Evolutionary conservation across 2,888 invertebrate species (phyloP).

Genomic region (Metacarcinus magister): DNA sequence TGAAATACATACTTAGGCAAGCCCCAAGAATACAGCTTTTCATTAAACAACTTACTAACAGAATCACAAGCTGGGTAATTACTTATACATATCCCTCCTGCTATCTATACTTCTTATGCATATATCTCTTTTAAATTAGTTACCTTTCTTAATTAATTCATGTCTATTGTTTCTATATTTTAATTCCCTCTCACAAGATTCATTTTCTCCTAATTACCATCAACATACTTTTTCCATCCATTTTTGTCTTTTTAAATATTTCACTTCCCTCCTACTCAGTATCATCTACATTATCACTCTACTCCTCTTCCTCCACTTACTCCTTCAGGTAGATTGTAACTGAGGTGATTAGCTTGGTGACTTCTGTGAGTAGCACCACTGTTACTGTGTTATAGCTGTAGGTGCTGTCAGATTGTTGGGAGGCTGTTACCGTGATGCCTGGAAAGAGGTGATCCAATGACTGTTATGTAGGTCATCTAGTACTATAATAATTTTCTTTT

Average conservation of each 20-base stretch:
- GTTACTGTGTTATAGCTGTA: slow-evolving; percentile 95
- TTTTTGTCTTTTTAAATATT: not conserved
- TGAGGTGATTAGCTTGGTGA: slow-evolving; percentile 92
- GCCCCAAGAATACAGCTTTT: too few relatives aligned
- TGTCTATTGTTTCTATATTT: not conserved
- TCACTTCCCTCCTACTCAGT: not conserved
- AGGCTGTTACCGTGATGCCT: slow-evolving; percentile 96
- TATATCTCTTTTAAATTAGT: not conserved
- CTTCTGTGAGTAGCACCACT: slow-evolving; percentile 94
- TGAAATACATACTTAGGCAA: not conserved
- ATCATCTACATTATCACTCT: not conserved
- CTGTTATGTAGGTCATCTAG: not conserved
- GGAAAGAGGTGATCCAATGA: slow-evolving; percentile 84
- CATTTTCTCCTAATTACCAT: not conserved
- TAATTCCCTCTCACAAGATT: not conserved
- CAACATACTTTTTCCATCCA: not conserved
- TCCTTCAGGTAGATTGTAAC: slow-evolving; percentile 87
- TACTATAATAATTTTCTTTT: too few relatives aligned
- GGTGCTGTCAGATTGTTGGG: slow-evolving; percentile 91
- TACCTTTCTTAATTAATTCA: not conserved
- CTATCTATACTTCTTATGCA: too few relatives aligned
- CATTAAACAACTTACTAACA: not conserved
- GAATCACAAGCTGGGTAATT: too few relatives aligned
- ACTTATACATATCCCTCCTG: too few relatives aligned
- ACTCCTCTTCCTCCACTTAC: slow-evolving; percentile 83